A percentile compares a stretch with the other conserved stretches of the same genome.
Conservation (phyloP, 2,113 vertebrate genomes). For the Vidua chalybeata region DNA sequence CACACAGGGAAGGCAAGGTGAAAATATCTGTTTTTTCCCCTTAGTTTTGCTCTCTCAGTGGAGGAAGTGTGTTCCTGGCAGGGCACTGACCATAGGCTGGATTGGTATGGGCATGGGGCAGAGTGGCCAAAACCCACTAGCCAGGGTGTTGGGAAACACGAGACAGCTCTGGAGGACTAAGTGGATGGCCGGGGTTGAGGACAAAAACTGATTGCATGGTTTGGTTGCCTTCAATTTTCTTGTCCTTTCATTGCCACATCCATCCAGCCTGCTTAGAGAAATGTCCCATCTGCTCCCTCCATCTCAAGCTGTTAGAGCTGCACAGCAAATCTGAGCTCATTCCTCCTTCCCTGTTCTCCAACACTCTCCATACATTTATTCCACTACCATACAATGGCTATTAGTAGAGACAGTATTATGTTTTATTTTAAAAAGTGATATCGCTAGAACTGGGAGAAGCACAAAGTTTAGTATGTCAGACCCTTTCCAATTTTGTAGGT, state of each 20-base stretch:
- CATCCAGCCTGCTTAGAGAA: conserved; percentile 25
- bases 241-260: conserved; percentile 40
- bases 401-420: background rate
- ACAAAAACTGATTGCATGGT: background rate
- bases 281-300: background rate
- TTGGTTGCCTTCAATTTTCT: conserved; percentile 17
- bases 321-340: conserved; percentile 23
- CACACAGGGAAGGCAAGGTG: background rate
- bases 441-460: background rate
- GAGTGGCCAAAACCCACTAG: background rate
- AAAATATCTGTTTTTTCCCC: background rate
- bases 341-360: conserved; percentile 21
- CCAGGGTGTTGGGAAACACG: background rate
- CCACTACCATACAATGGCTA: conserved; percentile 32
- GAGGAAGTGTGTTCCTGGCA: background rate
- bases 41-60: background rate
- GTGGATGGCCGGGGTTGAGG: conserved; percentile 2
- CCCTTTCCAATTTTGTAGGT: background rate
- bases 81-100: background rate
- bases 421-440: background rate
- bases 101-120: background rate
- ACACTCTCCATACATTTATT: conserved; percentile 57
- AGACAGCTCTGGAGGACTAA: conserved; percentile 32
- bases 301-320: conserved; percentile 31
- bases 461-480: background rate